phyloP scores from a whole-genome alignment of 2,113 vertebrate genomes.

The Mirounga angustirostris region DNA sequence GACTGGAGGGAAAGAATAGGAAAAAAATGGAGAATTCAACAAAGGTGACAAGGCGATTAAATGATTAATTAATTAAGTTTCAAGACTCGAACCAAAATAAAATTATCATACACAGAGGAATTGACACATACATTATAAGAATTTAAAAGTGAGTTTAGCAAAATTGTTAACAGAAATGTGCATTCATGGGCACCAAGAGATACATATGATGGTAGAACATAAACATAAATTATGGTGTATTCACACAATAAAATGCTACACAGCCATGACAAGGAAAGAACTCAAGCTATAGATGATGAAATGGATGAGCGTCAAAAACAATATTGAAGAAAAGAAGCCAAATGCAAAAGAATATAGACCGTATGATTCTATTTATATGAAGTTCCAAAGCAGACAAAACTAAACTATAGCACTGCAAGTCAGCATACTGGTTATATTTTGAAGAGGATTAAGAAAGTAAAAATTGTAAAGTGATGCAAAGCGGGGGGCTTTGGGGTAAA shows the following conservation, averaged over 20 bases:
- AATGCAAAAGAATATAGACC: background rate
- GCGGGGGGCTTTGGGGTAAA: background rate
- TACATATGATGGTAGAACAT: background rate
- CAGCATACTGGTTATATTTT: background rate
- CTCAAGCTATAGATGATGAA: background rate
- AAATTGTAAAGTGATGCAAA: background rate
- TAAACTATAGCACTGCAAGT: background rate
- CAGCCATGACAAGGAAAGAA: background rate
- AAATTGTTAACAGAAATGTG: background rate
- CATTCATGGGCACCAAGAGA: background rate
- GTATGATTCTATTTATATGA: background rate
- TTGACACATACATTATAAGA: background rate
- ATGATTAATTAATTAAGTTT: background rate
- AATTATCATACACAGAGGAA: background rate
- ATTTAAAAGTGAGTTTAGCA: conserved; percentile 16
- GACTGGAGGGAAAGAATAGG: background rate
- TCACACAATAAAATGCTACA: background rate
- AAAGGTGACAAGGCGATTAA: background rate
- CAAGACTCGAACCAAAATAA: background rate
- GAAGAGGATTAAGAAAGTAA: background rate
- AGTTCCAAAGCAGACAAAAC: background rate
- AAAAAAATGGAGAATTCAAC: background rate
- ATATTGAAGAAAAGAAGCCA: background rate
- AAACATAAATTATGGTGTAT: background rate
- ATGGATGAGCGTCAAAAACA: background rate